Base-by-base conservation (phyloP, 1,140 invertebrate species). In the Anastrepha obliqua region DNA sequence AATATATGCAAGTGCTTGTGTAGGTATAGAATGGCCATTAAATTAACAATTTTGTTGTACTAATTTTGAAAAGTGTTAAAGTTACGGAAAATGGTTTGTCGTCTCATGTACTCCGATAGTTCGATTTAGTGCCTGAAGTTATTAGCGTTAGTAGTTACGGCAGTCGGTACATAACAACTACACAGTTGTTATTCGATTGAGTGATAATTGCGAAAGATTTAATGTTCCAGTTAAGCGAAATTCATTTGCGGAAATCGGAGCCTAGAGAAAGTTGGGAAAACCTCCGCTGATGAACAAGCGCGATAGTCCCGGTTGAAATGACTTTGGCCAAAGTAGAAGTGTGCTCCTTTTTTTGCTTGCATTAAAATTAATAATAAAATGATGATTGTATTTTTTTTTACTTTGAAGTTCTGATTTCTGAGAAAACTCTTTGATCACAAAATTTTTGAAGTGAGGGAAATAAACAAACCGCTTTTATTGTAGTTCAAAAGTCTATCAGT, bases 61-160 rank as follows among this genome's bases (percentile, higher is more conserved):
- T 81, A 81, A 81, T 81, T 81, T 81, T 51, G 55, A 81, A 81
- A 81, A 81, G 74, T 81, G 74, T 81, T 81, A 81, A 81, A 81
- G 47, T 44, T 55, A n/a, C 74, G 74, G 44, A 51, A 81, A 81
- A 81, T 81, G 6, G 74, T 81, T 81, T 81, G 47, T 58, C 47
- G 74, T 81, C 74, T 4, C 47, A 81, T 81, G 74, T 55, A 55
- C 9, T 47, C 17, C 44, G 74, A 55, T 81, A 55, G 47, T 55
- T 17, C 74, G 17, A 81, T 81, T 81, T 81, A 51, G 47, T 81
- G 74, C 74, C 47, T 51, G 9, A 20, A 81, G 74, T 81, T 81
- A 81, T 74, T 74, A 74, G 44, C 70, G 70, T 51, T 70, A 47
- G 70, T 17, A 44, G 70, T 17, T 74, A 44, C 11, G 7, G 74